Evolutionary conservation across 1,140 invertebrate species (phyloP).

Genomic region (Dermatophagoides farinae): DNA sequence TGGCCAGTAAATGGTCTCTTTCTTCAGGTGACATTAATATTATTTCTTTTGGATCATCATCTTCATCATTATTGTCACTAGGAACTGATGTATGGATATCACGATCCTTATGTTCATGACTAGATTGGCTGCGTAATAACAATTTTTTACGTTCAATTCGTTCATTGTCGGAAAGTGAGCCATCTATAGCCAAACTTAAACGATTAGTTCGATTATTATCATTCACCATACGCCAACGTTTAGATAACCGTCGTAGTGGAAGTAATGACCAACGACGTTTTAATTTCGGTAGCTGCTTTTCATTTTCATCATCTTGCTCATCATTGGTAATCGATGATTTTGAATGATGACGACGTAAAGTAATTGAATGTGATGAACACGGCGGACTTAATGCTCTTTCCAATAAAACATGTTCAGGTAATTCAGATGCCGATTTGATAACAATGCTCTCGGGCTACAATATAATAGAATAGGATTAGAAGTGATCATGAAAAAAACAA

Average conservation of each 20-base stretch:
- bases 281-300: neutral
- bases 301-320: neutral
- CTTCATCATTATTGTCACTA: neutral
- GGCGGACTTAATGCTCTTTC: constrained; percentile 1
- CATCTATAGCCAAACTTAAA: neutral
- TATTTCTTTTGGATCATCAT: neutral
- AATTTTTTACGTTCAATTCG: no score
- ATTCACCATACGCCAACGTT: neutral
- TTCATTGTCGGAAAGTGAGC: no score
- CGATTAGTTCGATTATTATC: no score
- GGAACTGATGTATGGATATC: no score
- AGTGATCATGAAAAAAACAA: neutral
- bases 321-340: neutral
- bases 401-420: constrained; percentile 1
- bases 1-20: constrained; percentile 23
- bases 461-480: neutral
- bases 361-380: neutral
- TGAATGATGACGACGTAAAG: neutral
- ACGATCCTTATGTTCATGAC: no score
- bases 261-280: constrained; percentile 5
- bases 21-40: constrained; percentile 25
- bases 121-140: no score
- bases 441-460: neutral
- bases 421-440: constrained; percentile 1
- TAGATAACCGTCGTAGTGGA: neutral